Percentiles rank a stretch among this genome's conserved stretches.
Conservation (phyloP, 2,888 invertebrate genomes). For the Cosmia pyralina region DNA sequence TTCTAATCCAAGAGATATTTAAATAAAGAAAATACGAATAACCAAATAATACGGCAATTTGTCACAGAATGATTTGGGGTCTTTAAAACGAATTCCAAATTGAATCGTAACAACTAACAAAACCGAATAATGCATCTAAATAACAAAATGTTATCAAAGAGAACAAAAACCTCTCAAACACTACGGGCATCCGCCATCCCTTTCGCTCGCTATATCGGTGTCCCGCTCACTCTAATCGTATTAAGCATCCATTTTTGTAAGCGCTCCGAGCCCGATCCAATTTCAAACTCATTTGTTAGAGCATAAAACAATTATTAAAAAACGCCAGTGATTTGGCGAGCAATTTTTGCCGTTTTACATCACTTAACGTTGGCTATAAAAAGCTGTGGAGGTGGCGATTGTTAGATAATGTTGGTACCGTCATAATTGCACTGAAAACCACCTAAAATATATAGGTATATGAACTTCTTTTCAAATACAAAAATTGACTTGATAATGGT, state of each 20-base stretch:
- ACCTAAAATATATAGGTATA: no score
- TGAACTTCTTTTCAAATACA: neutral
- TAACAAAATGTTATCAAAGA: conserved; percentile 74
- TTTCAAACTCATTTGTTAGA: conserved; percentile 93
- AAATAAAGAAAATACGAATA: conserved; percentile 60
- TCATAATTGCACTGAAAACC: neutral
- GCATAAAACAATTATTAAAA: conserved; percentile 90
- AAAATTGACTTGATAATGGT: neutral
- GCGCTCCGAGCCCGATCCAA: conserved; percentile 91
- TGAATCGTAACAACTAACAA: conserved; percentile 71
- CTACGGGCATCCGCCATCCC: conserved; percentile 63
- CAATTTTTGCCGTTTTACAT: conserved; percentile 87
- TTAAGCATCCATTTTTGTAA: conserved; percentile 93
- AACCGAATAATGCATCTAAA: conserved; percentile 73
- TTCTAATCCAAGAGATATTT: conserved; percentile 53
- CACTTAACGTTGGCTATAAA: conserved; percentile 75
- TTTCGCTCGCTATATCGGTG: conserved; percentile 62
- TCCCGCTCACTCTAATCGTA: conserved; percentile 90
- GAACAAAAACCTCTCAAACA: conserved; percentile 69
- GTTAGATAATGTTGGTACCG: neutral
- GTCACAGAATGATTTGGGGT: conserved; percentile 54
- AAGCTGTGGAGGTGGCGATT: conserved; percentile 52
- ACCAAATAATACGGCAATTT: conserved; percentile 59
- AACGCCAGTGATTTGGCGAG: conserved; percentile 87
- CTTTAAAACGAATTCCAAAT: conserved; percentile 73